Conservation (phyloP, 2,888 invertebrate species). For the Phyto melanocephala region DNA sequence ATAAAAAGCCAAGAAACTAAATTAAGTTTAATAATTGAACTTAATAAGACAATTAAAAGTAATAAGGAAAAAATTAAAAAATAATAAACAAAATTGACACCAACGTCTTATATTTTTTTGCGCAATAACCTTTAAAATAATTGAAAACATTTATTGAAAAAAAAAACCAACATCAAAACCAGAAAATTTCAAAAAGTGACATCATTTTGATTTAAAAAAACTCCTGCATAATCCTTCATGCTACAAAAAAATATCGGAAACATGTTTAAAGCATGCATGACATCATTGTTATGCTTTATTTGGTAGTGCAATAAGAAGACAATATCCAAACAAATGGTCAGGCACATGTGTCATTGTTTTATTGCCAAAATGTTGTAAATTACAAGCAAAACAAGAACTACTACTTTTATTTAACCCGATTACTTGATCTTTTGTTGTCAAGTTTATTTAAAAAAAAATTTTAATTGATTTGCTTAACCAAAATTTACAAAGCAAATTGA, state of each 20-base stretch:
- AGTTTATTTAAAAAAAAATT: not conserved
- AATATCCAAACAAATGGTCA: too few species aligned
- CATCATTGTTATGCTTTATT: conserved; percentile 26
- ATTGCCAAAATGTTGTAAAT: not conserved
- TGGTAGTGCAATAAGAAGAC: not conserved
- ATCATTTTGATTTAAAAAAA: not conserved
- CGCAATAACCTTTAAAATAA: conserved; percentile 4
- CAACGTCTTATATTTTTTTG: not conserved
- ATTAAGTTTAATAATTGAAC: not conserved
- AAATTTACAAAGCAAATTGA: not conserved
- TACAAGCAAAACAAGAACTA: not conserved
- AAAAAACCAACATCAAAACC: not conserved
- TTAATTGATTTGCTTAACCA: conserved; percentile 10
- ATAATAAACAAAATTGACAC: conserved; percentile 21
- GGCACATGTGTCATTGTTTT: not conserved
- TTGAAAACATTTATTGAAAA: conserved; percentile 23
- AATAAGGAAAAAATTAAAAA: not conserved
- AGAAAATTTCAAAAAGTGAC: conserved; percentile 3
- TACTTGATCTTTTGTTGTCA: conserved; percentile 26
- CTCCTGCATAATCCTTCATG: not conserved
- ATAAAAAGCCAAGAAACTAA: not conserved
- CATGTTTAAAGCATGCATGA: not conserved
- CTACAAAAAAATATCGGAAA: not conserved
- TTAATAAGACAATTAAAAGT: not conserved
- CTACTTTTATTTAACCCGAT: conserved; percentile 28